phyloP scores from a whole-genome alignment of 1,140 invertebrate genomes.

The Chelonus insularis region DNA sequence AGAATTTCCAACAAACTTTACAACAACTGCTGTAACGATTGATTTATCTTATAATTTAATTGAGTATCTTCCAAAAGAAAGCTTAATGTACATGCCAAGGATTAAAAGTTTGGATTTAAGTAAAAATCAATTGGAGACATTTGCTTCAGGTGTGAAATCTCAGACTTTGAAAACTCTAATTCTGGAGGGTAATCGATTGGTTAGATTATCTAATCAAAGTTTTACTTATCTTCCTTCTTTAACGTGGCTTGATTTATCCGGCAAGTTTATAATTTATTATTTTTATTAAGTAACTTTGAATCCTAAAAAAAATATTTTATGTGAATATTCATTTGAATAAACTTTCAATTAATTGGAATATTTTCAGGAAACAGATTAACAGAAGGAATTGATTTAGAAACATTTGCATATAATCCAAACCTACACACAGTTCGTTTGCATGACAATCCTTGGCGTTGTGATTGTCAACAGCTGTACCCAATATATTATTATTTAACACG shows the following conservation, averaged over 20 bases:
- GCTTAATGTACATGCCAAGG: conserved; percentile 61
- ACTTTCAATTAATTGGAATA: conserved; percentile 12
- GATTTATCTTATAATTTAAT: conserved; percentile 71
- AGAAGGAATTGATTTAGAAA: conserved; percentile 61
- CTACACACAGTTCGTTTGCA: conserved; percentile 63
- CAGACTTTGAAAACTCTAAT: conserved; percentile 37
- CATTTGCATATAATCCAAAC: conserved; percentile 65
- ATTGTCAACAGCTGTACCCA: conserved; percentile 64
- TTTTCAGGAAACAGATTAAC: conserved; percentile 67
- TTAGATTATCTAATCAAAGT: conserved; percentile 34
- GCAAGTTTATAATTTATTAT: conserved; percentile 34
- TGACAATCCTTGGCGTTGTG: conserved; percentile 75
- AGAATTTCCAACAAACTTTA: conserved; percentile 37
- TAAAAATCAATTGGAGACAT: conserved; percentile 41
- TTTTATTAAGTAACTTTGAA: too few species aligned
- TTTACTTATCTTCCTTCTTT: conserved; percentile 41
- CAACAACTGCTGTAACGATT: conserved; percentile 43
- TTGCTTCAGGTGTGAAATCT: conserved; percentile 39
- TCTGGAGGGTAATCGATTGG: conserved; percentile 43
- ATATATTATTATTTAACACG: conserved; percentile 65
- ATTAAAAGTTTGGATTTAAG: conserved; percentile 63
- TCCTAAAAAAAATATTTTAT: too few species aligned
- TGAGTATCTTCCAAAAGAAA: conserved; percentile 59
- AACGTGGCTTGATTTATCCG: conserved; percentile 47
- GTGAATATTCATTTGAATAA: too few species aligned